Evolutionary conservation across 2,888 invertebrate species (phyloP), one percentile per base, ranked within the genome.

Genomic region (Xestia rhomboidea): DNA sequence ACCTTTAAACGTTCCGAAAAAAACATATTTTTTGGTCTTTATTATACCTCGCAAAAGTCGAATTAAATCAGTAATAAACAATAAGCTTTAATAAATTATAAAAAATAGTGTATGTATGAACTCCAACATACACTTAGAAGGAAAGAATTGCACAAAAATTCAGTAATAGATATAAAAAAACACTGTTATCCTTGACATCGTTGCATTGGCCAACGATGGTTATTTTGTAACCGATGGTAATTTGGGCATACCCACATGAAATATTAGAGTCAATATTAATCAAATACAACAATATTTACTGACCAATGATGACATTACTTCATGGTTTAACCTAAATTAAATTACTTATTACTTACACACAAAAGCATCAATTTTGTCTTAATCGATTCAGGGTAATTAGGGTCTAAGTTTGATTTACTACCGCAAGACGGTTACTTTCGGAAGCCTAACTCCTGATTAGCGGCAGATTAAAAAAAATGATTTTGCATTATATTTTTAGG

Each of bases 121-220:
- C 4, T 2, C 11, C 18, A 70, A 21, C 1, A 41, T 13, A 41
- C 6, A 51, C 30, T 5, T 46, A 27, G 10, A n/a, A 34, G 49
- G 13, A 79, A 46, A 64, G 4, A 46, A 49, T 49, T 15, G n/a
- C 46, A 68, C 27, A 75, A 54, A 73, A 54, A 49, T 8, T 38
- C 66, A 34, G 74, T 34, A 63, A 75, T 46, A 62, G 21, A 60
- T 46, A 49, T 49, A 44, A 60, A 24, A 24, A 54, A 62, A 62
- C 24, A 11, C 21, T n/a, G 51, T 10, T 62, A 34, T 24, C 79
- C 82, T 79, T 81, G 79, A 79, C 75, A 81, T 75, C 30, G 15
- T 82, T 75, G 24, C 11, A 62, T 75, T 67, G 34, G 13, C 27
- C 71, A 51, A 74, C 27, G n/a, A 38, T 67, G 34, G 44, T 38